Percentiles rank a stretch among this genome's conserved stretches.
Conservation (phyloP, 2,113 vertebrate genomes). For the Rhea pennata region DNA sequence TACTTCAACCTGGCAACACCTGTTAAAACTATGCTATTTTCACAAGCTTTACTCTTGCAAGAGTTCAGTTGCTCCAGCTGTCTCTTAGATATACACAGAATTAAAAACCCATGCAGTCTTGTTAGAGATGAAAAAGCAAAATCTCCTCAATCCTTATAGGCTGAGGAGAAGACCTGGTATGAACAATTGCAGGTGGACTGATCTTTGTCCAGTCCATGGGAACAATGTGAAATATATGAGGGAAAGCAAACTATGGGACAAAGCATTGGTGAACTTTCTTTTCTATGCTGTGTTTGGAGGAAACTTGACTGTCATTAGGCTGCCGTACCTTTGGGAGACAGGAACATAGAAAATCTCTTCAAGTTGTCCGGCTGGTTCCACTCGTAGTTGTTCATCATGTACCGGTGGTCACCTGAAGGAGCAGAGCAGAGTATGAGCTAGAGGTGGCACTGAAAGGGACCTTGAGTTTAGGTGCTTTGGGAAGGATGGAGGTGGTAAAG, state of each 20-base stretch:
- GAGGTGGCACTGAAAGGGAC: not conserved
- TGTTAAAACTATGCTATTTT: not conserved
- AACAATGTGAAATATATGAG: not conserved
- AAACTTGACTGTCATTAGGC: not conserved
- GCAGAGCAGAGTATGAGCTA: not conserved
- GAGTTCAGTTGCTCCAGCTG: not conserved
- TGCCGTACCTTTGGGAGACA: constrained; percentile 78
- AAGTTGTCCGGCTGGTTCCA: constrained; percentile 78
- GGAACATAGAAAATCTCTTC: constrained; percentile 84
- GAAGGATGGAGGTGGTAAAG: not conserved
- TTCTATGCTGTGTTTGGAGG: not conserved
- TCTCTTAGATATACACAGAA: not conserved
- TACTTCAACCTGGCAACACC: not conserved
- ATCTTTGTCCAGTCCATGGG: not conserved
- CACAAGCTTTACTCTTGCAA: not conserved
- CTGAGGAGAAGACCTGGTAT: not conserved
- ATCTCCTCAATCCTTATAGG: not conserved
- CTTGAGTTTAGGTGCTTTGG: not conserved
- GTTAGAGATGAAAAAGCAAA: not conserved
- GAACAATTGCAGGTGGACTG: not conserved
- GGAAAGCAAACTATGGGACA: not conserved
- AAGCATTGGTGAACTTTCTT: not conserved
- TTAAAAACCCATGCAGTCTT: not conserved
- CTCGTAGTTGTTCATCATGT: constrained; percentile 75
- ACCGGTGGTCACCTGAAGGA: constrained; percentile 76